A percentile compares a stretch with the other conserved stretches of the same genome.
Conservation (phyloP, 2,113 vertebrate species). For the Rallus limicola region DNA sequence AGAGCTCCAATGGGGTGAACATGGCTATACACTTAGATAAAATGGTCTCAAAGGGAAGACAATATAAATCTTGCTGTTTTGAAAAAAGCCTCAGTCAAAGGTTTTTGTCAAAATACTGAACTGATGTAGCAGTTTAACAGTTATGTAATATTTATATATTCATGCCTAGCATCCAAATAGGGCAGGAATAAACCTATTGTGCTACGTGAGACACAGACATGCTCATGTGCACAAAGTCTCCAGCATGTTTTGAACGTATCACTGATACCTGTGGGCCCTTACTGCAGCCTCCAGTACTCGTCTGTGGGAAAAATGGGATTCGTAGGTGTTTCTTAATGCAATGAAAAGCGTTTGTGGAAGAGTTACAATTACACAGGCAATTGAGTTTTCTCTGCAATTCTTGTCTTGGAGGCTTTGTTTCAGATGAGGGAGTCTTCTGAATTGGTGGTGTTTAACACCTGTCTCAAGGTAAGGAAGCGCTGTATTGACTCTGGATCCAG, state of each 20-base stretch:
- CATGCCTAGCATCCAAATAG: slow-evolving; percentile 8
- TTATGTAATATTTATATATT: slow-evolving; percentile 44
- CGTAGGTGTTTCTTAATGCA: background rate
- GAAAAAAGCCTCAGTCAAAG: slow-evolving; percentile 23
- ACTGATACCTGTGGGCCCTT: background rate
- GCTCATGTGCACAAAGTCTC: background rate
- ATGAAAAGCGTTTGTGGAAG: background rate
- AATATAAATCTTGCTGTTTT: background rate
- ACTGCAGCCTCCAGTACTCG: background rate
- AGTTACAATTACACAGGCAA: background rate
- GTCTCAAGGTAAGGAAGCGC: background rate
- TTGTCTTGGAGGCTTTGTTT: background rate
- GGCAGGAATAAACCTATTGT: slow-evolving; percentile 2
- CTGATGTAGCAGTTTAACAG: slow-evolving; percentile 1
- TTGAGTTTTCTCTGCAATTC: background rate
- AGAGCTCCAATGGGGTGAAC: background rate
- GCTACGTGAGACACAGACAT: background rate
- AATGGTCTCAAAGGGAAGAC: slow-evolving; percentile 3
- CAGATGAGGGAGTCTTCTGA: background rate
- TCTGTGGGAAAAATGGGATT: background rate
- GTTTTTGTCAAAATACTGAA: slow-evolving; percentile 10
- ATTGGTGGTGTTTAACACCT: background rate
- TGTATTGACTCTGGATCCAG: background rate
- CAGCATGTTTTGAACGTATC: background rate
- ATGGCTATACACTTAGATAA: background rate